phyloP scores from a whole-genome alignment of 2,113 vertebrate genomes.

The Aleadryas rufinucha region DNA sequence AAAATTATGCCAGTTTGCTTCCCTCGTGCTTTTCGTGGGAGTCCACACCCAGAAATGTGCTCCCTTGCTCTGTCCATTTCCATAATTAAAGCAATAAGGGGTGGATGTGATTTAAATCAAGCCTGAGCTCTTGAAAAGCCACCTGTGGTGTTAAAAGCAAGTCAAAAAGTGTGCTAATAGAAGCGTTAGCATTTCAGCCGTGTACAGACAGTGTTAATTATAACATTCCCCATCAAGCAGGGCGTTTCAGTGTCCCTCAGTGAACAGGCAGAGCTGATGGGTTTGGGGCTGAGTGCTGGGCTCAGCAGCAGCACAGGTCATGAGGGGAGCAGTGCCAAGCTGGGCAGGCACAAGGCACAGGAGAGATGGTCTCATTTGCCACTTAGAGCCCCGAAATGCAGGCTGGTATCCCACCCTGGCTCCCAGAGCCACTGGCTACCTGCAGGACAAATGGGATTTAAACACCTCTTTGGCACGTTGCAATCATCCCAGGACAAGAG shows the following conservation, averaged over 20 bases:
- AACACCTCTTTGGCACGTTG: background rate
- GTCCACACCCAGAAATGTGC: background rate
- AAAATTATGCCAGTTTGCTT: background rate
- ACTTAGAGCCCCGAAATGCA: background rate
- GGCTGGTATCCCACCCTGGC: background rate
- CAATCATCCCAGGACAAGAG: background rate
- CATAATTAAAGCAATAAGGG: slow-evolving; percentile 39
- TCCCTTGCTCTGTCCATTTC: slow-evolving; percentile 25
- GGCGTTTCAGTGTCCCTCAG: background rate
- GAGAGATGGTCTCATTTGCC: background rate
- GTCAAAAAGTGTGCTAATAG: slow-evolving; percentile 42
- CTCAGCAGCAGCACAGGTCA: background rate
- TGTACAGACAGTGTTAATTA: background rate
- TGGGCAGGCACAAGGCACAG: background rate
- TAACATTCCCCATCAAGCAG: background rate
- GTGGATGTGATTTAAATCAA: slow-evolving; percentile 39
- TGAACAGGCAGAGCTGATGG: background rate
- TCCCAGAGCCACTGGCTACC: background rate
- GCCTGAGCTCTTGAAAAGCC: slow-evolving; percentile 46
- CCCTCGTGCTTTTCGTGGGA: background rate
- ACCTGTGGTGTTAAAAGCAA: slow-evolving; percentile 62
- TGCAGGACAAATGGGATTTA: background rate
- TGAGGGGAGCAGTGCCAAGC: background rate
- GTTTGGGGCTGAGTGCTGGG: background rate
- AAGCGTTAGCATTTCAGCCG: slow-evolving; percentile 20